A percentile compares a stretch with the other conserved stretches of the same genome.
These are phyloP conservation scores for Ormyrus nitidulus DNA, from an alignment of 2,888 invertebrate species.

Conservation along the genomic window DNA sequence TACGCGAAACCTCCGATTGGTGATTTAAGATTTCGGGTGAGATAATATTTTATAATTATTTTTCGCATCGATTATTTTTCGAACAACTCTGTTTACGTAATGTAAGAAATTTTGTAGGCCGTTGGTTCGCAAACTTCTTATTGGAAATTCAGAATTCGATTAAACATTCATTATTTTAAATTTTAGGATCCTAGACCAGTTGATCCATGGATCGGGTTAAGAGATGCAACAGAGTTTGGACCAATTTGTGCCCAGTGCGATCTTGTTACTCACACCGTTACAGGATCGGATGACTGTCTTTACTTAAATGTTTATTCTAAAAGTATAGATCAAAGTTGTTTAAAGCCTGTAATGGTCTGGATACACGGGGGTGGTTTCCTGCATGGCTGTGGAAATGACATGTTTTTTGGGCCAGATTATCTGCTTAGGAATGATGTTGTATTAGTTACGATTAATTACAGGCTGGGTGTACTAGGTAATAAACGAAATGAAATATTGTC, in stretches of 20 bases:
- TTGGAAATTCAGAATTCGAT: background rate
- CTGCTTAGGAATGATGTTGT: constrained; percentile 64
- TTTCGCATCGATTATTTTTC: background rate
- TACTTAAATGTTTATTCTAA: constrained; percentile 53
- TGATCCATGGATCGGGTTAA: constrained; percentile 46
- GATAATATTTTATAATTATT: constrained; percentile 1
- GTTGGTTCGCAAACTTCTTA: background rate
- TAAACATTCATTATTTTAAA: background rate
- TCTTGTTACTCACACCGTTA: constrained; percentile 12
- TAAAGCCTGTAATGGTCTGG: constrained; percentile 66
- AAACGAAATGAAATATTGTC: background rate
- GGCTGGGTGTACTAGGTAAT: constrained; percentile 65
- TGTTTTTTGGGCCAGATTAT: constrained; percentile 64
- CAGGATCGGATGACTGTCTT: constrained; percentile 52
- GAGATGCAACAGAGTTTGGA: constrained; percentile 50
- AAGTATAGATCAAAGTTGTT: constrained; percentile 27
- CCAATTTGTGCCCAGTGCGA: constrained; percentile 46
- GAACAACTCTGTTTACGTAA: background rate
- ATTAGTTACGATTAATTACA: constrained; percentile 67
- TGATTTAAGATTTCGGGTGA: constrained; percentile 53
- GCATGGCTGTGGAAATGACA: constrained; percentile 60
- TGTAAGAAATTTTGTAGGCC: no score
- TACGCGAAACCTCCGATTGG: constrained; percentile 54
- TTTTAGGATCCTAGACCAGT: constrained; percentile 47
- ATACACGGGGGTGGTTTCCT: constrained; percentile 66